Evolutionary conservation across 2,888 invertebrate genomes (phyloP).

Genomic region (Parasteatoda lunata): DNA sequence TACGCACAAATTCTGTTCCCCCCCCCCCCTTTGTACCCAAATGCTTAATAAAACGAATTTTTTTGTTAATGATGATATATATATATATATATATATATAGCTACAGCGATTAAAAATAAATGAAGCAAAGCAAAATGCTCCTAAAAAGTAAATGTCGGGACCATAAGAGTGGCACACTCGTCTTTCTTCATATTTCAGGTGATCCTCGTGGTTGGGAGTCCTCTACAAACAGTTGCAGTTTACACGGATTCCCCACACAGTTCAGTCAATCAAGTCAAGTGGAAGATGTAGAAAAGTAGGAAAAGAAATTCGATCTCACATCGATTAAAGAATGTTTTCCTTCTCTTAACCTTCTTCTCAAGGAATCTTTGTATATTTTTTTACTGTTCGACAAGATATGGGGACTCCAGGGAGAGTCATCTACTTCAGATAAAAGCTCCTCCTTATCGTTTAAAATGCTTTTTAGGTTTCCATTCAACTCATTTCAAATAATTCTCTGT

Average conservation of each 20-base stretch:
- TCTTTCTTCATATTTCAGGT: not conserved
- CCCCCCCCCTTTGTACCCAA: no score
- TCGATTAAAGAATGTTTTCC: conserved; percentile 62
- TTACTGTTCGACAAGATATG: no score
- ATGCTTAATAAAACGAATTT: no score
- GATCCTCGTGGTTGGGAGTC: not conserved
- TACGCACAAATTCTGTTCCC: no score
- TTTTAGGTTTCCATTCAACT: not conserved
- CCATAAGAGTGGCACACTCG: no score
- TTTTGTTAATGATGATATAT: no score
- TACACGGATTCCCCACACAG: conserved; percentile 17
- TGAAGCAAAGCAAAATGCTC: no score
- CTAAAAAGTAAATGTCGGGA: no score
- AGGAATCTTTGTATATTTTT: not conserved
- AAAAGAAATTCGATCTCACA: conserved; percentile 55
- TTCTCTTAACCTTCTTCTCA: conserved; percentile 48
- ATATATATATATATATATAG: no score
- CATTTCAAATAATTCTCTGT: no score
- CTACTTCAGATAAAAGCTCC: not conserved
- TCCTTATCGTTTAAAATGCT: not conserved
- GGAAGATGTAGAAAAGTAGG: conserved; percentile 29
- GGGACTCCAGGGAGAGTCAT: not conserved
- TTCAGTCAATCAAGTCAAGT: conserved; percentile 51
- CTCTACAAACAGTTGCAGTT: conserved; percentile 32
- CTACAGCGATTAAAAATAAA: no score